Percentiles rank a stretch among this genome's conserved stretches.
Conservation (phyloP, 1,140 invertebrate species). For the Zaprionus gabonicus region DNA sequence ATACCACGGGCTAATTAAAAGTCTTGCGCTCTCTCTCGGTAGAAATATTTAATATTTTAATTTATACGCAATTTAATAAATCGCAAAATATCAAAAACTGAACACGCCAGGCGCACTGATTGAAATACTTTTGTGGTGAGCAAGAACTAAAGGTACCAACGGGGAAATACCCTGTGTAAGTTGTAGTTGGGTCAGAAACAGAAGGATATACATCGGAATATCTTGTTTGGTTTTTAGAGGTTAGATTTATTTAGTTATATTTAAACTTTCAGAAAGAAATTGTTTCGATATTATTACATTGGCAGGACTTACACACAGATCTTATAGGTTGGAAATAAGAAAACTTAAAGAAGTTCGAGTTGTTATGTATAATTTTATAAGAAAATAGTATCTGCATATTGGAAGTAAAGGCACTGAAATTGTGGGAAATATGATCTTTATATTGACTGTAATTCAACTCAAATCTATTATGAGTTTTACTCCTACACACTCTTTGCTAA, state of each 20-base stretch:
- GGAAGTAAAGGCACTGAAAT: too few species aligned
- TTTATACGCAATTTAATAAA: constrained; percentile 83
- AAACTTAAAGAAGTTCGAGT: too few species aligned
- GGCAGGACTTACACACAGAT: not conserved
- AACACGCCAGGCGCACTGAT: constrained; percentile 62
- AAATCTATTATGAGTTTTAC: too few species aligned
- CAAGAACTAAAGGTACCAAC: not conserved
- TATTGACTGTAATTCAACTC: too few species aligned
- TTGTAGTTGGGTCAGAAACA: not conserved
- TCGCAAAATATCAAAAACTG: constrained; percentile 58
- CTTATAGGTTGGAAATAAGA: not conserved
- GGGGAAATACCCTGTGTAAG: constrained; percentile 1
- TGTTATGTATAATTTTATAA: too few species aligned
- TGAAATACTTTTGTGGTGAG: constrained; percentile 33
- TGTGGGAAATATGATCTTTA: too few species aligned
- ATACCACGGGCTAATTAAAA: constrained; percentile 72
- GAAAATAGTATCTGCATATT: too few species aligned
- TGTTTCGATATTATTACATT: not conserved
- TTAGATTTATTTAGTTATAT: too few species aligned
- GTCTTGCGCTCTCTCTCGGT: constrained; percentile 47
- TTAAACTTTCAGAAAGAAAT: not conserved
- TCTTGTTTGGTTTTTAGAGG: not conserved
- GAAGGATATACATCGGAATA: not conserved
- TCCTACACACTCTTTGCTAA: not conserved
- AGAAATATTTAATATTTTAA: constrained; percentile 82